Evolutionary conservation across 2,797 vertebrate genomes (phyloP).

Genomic region (Hoplostethus mediterraneus): DNA sequence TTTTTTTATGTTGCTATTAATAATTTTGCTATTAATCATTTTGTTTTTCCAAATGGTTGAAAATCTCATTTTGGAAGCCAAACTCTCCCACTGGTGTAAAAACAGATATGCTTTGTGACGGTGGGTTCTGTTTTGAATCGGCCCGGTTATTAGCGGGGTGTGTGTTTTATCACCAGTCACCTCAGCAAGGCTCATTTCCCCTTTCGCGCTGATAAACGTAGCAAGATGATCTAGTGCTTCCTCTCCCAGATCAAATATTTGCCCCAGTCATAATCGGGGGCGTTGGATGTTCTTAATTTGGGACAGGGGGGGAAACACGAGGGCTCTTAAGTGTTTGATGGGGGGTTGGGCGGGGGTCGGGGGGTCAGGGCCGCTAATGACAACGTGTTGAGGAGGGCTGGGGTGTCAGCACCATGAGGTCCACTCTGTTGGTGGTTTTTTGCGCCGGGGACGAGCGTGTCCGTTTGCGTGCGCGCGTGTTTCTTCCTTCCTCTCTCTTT

Average conservation of each 20-base stretch:
- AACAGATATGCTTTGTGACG: neutral
- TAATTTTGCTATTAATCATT: neutral
- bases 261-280: conserved; percentile 71
- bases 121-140: conserved; percentile 39
- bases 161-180: conserved; percentile 74
- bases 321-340: conserved; percentile 77
- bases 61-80: neutral
- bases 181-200: conserved; percentile 76
- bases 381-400: conserved; percentile 76
- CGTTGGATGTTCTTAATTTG: conserved; percentile 83
- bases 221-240: conserved; percentile 80
- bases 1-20: neutral
- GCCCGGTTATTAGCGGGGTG: conserved; percentile 44
- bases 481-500: neutral
- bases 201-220: conserved; percentile 72
- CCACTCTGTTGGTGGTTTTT: conserved; percentile 73
- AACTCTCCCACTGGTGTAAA: neutral
- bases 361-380: conserved; percentile 80
- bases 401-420: conserved; percentile 62
- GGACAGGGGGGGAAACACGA: conserved; percentile 67
- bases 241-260: conserved; percentile 81
- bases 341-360: conserved; percentile 77
- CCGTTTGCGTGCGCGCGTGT: conserved; percentile 2
- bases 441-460: conserved; percentile 27
- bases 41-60: neutral